Percentiles rank a stretch among this genome's conserved stretches.
Evolutionary conservation across 2,888 invertebrate species (phyloP).

Genomic region (Harpagoxenus sublaevis): DNA sequence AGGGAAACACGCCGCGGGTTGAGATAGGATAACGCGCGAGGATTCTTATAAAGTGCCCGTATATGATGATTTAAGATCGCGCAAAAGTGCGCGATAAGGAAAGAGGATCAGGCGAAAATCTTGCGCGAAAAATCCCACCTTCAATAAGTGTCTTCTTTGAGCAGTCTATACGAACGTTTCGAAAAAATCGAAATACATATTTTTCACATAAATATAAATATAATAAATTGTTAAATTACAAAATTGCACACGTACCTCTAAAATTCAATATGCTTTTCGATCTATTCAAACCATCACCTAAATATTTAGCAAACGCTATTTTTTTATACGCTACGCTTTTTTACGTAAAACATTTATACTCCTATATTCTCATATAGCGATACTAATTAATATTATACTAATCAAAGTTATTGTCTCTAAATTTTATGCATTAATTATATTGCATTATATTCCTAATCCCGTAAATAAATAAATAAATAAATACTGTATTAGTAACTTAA

Average conservation of each 20-base stretch:
- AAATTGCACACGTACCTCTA: neutral
- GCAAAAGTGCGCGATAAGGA: neutral
- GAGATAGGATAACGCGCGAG: slow-evolving; percentile 5
- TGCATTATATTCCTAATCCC: neutral
- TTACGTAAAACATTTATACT: neutral
- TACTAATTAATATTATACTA: neutral
- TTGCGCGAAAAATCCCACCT: neutral
- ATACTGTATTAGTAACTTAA: neutral
- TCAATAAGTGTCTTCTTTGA: neutral
- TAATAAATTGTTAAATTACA: neutral
- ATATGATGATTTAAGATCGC: slow-evolving; percentile 30
- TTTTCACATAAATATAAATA: neutral
- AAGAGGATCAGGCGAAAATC: slow-evolving; percentile 5
- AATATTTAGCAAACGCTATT: neutral
- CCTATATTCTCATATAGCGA: too few species aligned
- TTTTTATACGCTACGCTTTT: neutral
- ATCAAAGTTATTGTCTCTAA: neutral
- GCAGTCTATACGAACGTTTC: neutral
- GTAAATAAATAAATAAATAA: too few species aligned
- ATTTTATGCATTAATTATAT: neutral
- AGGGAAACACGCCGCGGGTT: neutral
- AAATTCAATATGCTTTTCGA: neutral
- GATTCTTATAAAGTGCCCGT: neutral
- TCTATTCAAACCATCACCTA: neutral
- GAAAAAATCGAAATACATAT: neutral